Evolutionary conservation across 1,140 invertebrate genomes (phyloP).

Genomic region (Pseudobourletiella spinata): DNA sequence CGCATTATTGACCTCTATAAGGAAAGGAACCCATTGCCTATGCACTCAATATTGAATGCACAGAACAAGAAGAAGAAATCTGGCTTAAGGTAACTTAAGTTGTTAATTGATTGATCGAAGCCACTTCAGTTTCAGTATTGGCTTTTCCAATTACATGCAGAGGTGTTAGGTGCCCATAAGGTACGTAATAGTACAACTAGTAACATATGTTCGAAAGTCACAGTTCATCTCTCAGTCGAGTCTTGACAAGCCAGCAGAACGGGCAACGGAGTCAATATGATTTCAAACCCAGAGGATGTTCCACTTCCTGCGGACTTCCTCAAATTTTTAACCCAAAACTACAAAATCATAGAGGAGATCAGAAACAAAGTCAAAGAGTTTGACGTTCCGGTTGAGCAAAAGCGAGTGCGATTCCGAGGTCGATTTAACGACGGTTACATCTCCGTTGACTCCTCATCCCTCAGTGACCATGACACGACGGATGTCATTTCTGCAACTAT

Average conservation of each 20-base stretch:
- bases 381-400: slow-evolving; percentile 3
- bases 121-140: too few relatives aligned
- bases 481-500: slow-evolving; percentile 23
- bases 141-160: too few relatives aligned
- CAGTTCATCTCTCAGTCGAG: too few relatives aligned
- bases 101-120: slow-evolving; percentile 18
- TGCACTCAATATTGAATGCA: too few relatives aligned
- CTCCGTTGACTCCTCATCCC: slow-evolving; percentile 17
- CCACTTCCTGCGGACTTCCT: slow-evolving; percentile 26
- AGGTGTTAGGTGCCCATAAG: too few relatives aligned
- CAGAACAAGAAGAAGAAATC: too few relatives aligned
- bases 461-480: slow-evolving; percentile 25
- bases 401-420: not conserved
- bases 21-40: too few relatives aligned
- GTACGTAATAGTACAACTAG: too few relatives aligned
- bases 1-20: too few relatives aligned
- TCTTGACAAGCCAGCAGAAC: too few relatives aligned
- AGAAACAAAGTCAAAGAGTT: slow-evolving; percentile 23
- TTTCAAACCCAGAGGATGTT: not conserved
- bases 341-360: slow-evolving; percentile 22
- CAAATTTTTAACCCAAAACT: slow-evolving; percentile 24
- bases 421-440: not conserved
- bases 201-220: too few relatives aligned
- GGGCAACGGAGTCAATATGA: too few relatives aligned
- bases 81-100: not conserved